Conservation (phyloP, 2,797 vertebrate species). For the Myoxocephalus aenaeus region DNA sequence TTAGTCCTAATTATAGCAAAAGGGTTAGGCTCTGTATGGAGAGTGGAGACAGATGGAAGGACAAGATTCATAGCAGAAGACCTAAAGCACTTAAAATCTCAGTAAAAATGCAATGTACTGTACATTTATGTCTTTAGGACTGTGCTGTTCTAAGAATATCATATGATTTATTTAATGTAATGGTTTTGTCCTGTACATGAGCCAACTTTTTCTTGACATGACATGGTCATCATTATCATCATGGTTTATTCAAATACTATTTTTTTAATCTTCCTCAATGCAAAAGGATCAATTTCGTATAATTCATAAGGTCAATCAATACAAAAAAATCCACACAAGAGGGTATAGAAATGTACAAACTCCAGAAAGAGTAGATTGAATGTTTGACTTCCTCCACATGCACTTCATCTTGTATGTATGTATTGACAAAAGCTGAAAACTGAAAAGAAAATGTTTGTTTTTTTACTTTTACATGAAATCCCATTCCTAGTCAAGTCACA, state of each 20-base stretch:
- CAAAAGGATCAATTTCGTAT: constrained; percentile 64
- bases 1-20: constrained; percentile 60
- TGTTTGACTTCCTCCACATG: constrained; percentile 18
- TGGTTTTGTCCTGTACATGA: background rate
- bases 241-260: constrained; percentile 69
- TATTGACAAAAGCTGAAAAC: constrained; percentile 2
- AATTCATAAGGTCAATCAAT: constrained; percentile 72
- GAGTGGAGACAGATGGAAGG: constrained; percentile 6
- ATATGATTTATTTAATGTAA: background rate
- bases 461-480: background rate
- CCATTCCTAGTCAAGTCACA: background rate
- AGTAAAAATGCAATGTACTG: background rate
- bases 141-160: background rate
- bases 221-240: constrained; percentile 51
- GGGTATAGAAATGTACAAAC: constrained; percentile 44
- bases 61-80: background rate
- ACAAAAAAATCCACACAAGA: constrained; percentile 37
- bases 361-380: constrained; percentile 27
- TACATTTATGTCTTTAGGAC: background rate
- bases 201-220: constrained; percentile 43
- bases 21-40: constrained; percentile 36
- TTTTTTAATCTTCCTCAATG: constrained; percentile 66
- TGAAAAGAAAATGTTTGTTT: background rate
- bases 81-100: background rate
- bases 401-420: constrained; percentile 7